A percentile compares a stretch with the other conserved stretches of the same genome.
phyloP scores from a whole-genome alignment of 2,888 invertebrate species.

The Acronicta leporina region DNA sequence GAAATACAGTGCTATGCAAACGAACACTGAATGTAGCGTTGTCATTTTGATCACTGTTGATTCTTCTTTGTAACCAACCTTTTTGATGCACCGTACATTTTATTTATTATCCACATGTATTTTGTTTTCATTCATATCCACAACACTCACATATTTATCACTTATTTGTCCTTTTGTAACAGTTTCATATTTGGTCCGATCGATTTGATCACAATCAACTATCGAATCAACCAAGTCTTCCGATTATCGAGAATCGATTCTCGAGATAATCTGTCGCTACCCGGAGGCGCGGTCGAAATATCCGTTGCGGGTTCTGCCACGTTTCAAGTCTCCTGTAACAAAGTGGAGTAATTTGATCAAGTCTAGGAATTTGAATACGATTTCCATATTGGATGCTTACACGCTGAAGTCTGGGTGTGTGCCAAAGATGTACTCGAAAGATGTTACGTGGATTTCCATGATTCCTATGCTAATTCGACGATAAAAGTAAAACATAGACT shows the following conservation, averaged over 20 bases:
- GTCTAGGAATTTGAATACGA: slow-evolving; percentile 64
- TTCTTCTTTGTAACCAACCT: slow-evolving; percentile 53
- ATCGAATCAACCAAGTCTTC: slow-evolving; percentile 27
- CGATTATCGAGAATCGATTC: slow-evolving; percentile 39
- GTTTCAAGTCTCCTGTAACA: slow-evolving; percentile 64
- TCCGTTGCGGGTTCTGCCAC: slow-evolving; percentile 52
- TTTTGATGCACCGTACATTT: slow-evolving; percentile 51
- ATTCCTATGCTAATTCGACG: slow-evolving; percentile 39
- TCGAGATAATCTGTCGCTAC: slow-evolving; percentile 43
- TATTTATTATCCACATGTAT: slow-evolving; percentile 44
- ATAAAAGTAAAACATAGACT: slow-evolving; percentile 45
- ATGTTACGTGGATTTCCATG: slow-evolving; percentile 40
- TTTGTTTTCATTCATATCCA: slow-evolving; percentile 31
- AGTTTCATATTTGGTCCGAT: slow-evolving; percentile 41
- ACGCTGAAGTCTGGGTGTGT: slow-evolving; percentile 52
- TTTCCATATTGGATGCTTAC: slow-evolving; percentile 60
- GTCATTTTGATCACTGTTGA: slow-evolving; percentile 75
- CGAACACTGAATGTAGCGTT: slow-evolving; percentile 65
- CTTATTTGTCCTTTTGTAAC: slow-evolving; percentile 33
- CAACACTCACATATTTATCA: slow-evolving; percentile 46
- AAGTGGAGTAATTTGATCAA: slow-evolving; percentile 63
- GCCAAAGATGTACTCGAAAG: slow-evolving; percentile 50
- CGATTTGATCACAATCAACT: slow-evolving; percentile 20
- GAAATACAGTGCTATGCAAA: slow-evolving; percentile 74
- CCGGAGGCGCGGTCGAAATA: slow-evolving; percentile 38